phyloP scores from a whole-genome alignment of 2,797 vertebrate species.

The Eulemur rubriventer region DNA sequence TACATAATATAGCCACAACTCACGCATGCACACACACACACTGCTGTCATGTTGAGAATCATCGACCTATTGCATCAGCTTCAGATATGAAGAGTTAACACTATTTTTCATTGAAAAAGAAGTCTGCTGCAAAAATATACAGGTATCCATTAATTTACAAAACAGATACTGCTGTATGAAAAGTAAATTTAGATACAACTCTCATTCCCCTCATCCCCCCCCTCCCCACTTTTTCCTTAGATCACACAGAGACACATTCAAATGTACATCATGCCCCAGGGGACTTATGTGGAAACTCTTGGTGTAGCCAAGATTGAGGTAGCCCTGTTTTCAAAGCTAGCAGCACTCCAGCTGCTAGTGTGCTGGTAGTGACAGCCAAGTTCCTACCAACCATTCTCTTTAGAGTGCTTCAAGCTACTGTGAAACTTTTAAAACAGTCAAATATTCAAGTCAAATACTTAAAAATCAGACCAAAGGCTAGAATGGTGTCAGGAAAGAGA shows the following conservation, averaged over 20 bases:
- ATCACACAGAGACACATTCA: neutral
- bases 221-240: neutral
- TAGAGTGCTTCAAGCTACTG: neutral
- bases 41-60: neutral
- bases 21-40: neutral
- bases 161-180: neutral
- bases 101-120: neutral
- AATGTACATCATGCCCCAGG: neutral
- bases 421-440: neutral
- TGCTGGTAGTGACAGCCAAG: neutral
- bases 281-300: neutral
- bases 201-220: neutral
- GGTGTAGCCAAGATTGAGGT: neutral
- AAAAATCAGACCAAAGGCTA: slow-evolving; percentile 48
- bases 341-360: neutral
- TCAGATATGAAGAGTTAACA: neutral
- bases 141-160: neutral
- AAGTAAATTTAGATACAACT: slow-evolving; percentile 2
- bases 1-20: neutral
- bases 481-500: neutral
- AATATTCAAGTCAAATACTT: neutral
- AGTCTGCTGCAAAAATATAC: neutral
- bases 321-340: slow-evolving; percentile 7
- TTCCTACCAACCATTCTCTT: slow-evolving; percentile 4
- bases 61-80: neutral